A percentile compares a stretch with the other conserved stretches of the same genome.
phyloP scores from a whole-genome alignment of 2,797 vertebrate genomes.

The Myotis vivesi region DNA sequence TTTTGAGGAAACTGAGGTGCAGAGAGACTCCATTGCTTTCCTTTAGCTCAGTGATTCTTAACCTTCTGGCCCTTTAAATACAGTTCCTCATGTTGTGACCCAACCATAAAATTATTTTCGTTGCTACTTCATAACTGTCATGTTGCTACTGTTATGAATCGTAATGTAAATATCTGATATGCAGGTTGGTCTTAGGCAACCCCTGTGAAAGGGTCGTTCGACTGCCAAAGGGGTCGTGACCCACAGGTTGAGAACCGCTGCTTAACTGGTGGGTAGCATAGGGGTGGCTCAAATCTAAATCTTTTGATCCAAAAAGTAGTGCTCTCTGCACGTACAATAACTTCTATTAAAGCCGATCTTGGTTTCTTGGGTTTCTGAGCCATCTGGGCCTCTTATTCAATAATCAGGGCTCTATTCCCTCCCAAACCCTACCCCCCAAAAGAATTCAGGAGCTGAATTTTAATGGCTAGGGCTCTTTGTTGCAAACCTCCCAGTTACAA shows the following conservation, averaged over 20 bases:
- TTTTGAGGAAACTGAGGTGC: background rate
- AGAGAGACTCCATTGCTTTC: background rate
- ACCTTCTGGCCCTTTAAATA: no score
- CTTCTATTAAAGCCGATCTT: background rate
- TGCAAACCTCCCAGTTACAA: background rate
- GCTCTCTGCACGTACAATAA: background rate
- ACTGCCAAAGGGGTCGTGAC: no score
- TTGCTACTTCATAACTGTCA: no score
- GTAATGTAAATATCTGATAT: no score
- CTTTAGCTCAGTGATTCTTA: background rate
- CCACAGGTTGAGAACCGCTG: no score
- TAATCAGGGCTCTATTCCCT: background rate
- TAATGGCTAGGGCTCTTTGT: background rate
- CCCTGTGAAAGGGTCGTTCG: no score
- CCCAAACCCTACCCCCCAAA: background rate
- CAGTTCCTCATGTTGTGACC: no score
- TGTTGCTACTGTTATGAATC: no score
- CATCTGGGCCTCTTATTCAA: background rate
- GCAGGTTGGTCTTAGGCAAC: no score
- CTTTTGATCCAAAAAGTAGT: background rate
- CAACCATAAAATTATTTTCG: no score
- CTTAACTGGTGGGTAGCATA: background rate
- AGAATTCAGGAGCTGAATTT: constrained; percentile 3
- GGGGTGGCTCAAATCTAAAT: background rate
- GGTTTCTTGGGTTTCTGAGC: background rate